Percentiles rank a stretch among this genome's conserved stretches.
These are phyloP conservation scores for Mastomys coucha DNA, from an alignment of 2,113 vertebrate genomes.

Conservation along the genomic window DNA sequence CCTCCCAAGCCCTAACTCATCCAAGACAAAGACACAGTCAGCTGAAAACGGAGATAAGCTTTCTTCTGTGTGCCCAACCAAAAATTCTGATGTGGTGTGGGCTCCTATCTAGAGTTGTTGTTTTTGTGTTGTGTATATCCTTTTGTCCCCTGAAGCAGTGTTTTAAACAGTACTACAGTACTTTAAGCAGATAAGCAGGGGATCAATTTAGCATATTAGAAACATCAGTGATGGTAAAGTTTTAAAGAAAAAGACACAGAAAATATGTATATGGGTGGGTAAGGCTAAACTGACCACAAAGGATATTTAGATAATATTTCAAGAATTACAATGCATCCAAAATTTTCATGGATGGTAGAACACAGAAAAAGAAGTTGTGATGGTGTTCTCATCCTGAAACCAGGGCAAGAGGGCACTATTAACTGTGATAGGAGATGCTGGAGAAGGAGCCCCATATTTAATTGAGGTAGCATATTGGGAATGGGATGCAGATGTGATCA, in stretches of 20 bases:
- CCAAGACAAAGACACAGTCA: background rate
- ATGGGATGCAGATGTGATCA: too few relatives aligned
- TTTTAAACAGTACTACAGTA: background rate
- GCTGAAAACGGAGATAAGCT: background rate
- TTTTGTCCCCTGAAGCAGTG: background rate
- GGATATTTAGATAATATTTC: background rate
- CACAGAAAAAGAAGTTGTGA: too few relatives aligned
- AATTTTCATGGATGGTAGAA: too few relatives aligned
- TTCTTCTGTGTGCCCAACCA: background rate
- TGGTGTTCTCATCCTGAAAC: too few relatives aligned
- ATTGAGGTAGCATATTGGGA: too few relatives aligned
- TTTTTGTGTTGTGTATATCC: background rate
- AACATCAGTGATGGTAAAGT: background rate
- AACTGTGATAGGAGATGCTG: too few relatives aligned
- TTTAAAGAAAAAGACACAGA: background rate
- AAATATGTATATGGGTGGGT: background rate
- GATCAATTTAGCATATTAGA: background rate
- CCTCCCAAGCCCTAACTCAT: background rate
- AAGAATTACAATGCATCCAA: background rate
- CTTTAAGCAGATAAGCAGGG: background rate
- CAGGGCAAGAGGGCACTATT: too few relatives aligned
- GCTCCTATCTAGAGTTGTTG: background rate
- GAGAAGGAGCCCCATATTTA: too few relatives aligned
- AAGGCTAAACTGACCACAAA: background rate
- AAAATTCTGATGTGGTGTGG: background rate